These are phyloP conservation scores for Pelochelys cantorii DNA, from an alignment of 2,797 vertebrate genomes.

Conservation along the genomic window DNA sequence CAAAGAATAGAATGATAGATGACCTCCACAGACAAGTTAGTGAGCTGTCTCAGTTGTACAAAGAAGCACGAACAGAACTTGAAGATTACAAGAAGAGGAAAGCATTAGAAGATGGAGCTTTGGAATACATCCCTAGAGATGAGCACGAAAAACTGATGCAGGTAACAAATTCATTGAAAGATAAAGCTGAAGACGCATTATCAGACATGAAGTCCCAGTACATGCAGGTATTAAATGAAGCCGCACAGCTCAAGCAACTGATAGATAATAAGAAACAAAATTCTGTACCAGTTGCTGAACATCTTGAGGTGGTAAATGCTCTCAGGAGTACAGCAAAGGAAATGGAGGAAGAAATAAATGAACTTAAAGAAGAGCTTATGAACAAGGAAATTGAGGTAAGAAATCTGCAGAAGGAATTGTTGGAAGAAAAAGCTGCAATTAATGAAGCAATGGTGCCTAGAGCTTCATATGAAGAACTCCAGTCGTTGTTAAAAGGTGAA, in stretches of 20 bases:
- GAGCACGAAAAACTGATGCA: slow-evolving; percentile 85
- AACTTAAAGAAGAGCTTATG: slow-evolving; percentile 83
- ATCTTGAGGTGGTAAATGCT: slow-evolving; percentile 88
- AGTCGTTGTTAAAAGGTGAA: slow-evolving; percentile 85
- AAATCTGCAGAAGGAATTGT: slow-evolving; percentile 85
- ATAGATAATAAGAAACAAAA: slow-evolving; percentile 87
- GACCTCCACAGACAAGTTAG: slow-evolving; percentile 90
- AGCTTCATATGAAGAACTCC: slow-evolving; percentile 84
- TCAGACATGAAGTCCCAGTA: slow-evolving; percentile 84
- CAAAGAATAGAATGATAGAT: slow-evolving; percentile 83
- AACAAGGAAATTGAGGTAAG: slow-evolving; percentile 86
- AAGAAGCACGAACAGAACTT: slow-evolving; percentile 91
- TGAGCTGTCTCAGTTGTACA: slow-evolving; percentile 92
- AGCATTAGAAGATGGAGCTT: slow-evolving; percentile 73
- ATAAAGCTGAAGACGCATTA: slow-evolving; percentile 85
- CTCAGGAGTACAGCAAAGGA: slow-evolving; percentile 87
- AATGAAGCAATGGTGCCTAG: slow-evolving; percentile 85
- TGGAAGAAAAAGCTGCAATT: slow-evolving; percentile 82
- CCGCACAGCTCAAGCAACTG: slow-evolving; percentile 84
- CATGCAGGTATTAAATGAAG: slow-evolving; percentile 82
- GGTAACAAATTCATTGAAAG: slow-evolving; percentile 79
- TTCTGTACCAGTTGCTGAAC: slow-evolving; percentile 87
- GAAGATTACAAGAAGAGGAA: slow-evolving; percentile 80
- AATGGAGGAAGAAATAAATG: slow-evolving; percentile 85
- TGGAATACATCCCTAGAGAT: slow-evolving; percentile 79